A percentile compares a stretch with the other conserved stretches of the same genome.
These are phyloP conservation scores for Schizopygopsis malacanthus DNA, from an alignment of 2,797 vertebrate species.

Conservation along the genomic window DNA sequence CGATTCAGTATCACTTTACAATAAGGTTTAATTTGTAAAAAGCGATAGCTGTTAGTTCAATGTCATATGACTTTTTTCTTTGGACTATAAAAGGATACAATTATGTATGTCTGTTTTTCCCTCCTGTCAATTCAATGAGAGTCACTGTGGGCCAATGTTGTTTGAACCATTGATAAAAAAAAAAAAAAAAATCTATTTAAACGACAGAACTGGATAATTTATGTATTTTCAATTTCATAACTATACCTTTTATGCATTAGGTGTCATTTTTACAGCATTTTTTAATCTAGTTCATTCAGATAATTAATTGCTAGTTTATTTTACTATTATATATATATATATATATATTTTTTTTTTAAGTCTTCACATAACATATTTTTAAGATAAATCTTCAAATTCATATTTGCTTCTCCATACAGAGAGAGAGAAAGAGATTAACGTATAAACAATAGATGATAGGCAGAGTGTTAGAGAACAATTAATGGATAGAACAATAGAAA, in stretches of 20 bases:
- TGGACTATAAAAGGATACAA: too few relatives aligned
- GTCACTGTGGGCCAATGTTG: neutral
- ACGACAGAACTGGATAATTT: neutral
- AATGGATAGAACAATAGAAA: neutral
- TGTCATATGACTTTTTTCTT: neutral
- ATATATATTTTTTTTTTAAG: neutral
- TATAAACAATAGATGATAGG: neutral
- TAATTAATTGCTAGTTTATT: neutral
- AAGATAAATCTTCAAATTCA: neutral
- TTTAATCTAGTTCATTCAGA: neutral
- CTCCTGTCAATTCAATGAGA: neutral
- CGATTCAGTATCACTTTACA: neutral
- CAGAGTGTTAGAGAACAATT: neutral
- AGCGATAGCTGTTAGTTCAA: too few relatives aligned
- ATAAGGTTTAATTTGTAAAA: neutral
- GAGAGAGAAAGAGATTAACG: neutral
- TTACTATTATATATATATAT: too few relatives aligned
- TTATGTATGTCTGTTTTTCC: too few relatives aligned
- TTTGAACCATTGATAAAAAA: neutral
- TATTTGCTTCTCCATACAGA: neutral
- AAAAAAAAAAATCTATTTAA: neutral
- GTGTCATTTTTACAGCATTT: neutral
- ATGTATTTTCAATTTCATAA: neutral
- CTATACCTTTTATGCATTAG: neutral
- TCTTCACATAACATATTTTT: neutral